phyloP scores from a whole-genome alignment of 2,113 vertebrate genomes.

The Halcyon malimbica region DNA sequence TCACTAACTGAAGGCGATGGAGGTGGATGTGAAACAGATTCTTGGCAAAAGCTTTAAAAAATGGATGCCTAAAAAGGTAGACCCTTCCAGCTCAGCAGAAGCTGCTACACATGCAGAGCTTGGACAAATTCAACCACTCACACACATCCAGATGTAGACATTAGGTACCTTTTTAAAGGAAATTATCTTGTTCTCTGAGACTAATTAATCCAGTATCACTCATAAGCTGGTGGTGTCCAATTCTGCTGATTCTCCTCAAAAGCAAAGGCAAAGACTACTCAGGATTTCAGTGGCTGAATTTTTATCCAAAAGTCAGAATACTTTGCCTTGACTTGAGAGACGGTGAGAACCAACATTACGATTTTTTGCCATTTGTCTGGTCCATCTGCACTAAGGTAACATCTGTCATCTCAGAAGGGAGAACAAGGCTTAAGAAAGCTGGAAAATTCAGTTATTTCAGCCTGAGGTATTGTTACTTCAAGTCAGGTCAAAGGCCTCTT shows the following conservation, averaged over 20 bases:
- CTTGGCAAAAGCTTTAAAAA: slow-evolving; percentile 1
- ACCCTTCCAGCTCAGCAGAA: background rate
- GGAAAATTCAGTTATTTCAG: background rate
- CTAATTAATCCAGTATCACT: background rate
- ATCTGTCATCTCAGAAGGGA: background rate
- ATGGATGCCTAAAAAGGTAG: background rate
- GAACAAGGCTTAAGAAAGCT: background rate
- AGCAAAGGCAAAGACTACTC: background rate
- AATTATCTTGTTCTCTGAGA: background rate
- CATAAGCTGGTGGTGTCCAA: accelerated
- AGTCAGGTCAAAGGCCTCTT: background rate
- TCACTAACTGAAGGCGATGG: slow-evolving; percentile 12
- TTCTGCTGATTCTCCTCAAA: background rate
- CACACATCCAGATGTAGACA: background rate
- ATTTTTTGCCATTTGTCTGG: background rate
- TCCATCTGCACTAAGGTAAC: background rate
- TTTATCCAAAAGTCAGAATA: background rate
- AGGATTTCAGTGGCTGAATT: background rate
- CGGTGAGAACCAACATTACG: background rate
- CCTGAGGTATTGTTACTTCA: background rate
- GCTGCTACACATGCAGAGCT: background rate
- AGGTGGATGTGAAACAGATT: slow-evolving; percentile 42
- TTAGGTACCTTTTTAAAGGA: background rate
- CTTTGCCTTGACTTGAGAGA: background rate
- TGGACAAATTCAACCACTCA: background rate